Base-by-base conservation (phyloP, 2,797 vertebrate species). In the Toxotes lorentzi region DNA sequence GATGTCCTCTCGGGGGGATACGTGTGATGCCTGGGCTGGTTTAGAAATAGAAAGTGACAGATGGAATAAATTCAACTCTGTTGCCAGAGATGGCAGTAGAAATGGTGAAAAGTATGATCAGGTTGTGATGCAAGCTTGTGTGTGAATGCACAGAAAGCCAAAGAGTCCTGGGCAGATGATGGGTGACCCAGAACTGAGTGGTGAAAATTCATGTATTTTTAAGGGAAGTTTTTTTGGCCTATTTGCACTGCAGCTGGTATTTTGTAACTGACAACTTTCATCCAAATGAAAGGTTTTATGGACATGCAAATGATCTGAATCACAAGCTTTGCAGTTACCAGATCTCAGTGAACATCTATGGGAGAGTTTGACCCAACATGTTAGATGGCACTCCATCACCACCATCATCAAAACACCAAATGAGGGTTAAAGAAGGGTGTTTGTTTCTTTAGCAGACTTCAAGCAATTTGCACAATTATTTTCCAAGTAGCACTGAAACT, bases 1-100 rank as follows among this genome's bases (percentile, higher is more conserved):
- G 50, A 82, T 56, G 62, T 56, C 54, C 68, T 56, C 23, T 54
- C 70, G 30, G 58, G 73, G 59, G 27, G 83, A 78, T 75, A 24
- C 57, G 21, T 54, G 53, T 60, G 45, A 83, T 35, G 73, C 74
- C 74, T 73, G 62, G 14, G 24, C 53, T 74, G 54, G 70, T 86
- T 76, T 84, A 58, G 73, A 86, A 86, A 89, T 87, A 82, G 70
- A 85, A 90, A 86, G 83, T 75, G 83, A 84, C 86, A 85, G 86
- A 89, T 90, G 84, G 84, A 86, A 76, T 72, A 67, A 68, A 81
- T 81, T 68, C 62, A 70, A 47, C 69, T n/a, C 51, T 75, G 70
- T 63, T 63, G 74, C 57, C 53, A 69, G 48, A 82, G 57, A 86
- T 45, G 64, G 78, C 40, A 48, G 63, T n/a, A 41, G 32, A 81